phyloP scores from a whole-genome alignment of 92 coral and sea anemone genomes.

The Actinernus sp. region DNA sequence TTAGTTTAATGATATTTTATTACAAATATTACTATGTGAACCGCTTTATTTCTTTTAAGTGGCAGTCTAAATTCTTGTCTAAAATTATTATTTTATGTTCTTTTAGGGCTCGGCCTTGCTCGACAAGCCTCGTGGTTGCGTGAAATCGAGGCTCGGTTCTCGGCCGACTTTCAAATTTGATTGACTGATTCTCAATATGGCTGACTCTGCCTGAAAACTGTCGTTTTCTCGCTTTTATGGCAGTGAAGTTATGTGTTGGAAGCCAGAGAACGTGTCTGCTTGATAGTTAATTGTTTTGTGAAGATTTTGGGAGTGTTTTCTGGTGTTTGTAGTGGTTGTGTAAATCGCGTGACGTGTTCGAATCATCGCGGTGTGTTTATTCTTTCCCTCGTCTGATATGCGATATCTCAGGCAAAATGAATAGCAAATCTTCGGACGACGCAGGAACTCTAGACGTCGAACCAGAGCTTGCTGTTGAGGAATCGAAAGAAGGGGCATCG shows the following conservation, averaged over 20 bases:
- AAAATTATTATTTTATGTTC: no score
- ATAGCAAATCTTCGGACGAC: conserved; percentile 87
- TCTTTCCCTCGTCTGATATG: conserved; percentile 90
- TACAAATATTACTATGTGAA: no score
- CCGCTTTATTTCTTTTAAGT: no score
- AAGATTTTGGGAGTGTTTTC: not conserved
- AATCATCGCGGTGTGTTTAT: conserved; percentile 86
- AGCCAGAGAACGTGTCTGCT: conserved; percentile 2
- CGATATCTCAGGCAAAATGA: conserved; percentile 95
- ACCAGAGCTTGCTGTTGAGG: conserved; percentile 59
- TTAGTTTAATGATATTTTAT: no score
- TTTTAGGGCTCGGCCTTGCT: not conserved
- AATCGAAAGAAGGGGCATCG: conserved; percentile 67
- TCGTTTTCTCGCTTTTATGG: conserved; percentile 57
- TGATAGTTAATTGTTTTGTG: conserved; percentile 13
- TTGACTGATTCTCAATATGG: conserved; percentile 96
- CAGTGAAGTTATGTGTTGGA: conserved; percentile 23
- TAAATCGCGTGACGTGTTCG: conserved; percentile 94
- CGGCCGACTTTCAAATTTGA: conserved; percentile 74
- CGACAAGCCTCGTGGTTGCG: not conserved
- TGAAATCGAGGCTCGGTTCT: conserved; percentile 76
- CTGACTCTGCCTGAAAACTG: conserved; percentile 78
- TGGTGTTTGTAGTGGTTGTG: conserved; percentile 10
- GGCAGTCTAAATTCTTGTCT: no score
- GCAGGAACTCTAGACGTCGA: conserved; percentile 68